Evolutionary conservation across 2,113 vertebrate genomes (phyloP).

Genomic region (Onychorhynchus coronatus): DNA sequence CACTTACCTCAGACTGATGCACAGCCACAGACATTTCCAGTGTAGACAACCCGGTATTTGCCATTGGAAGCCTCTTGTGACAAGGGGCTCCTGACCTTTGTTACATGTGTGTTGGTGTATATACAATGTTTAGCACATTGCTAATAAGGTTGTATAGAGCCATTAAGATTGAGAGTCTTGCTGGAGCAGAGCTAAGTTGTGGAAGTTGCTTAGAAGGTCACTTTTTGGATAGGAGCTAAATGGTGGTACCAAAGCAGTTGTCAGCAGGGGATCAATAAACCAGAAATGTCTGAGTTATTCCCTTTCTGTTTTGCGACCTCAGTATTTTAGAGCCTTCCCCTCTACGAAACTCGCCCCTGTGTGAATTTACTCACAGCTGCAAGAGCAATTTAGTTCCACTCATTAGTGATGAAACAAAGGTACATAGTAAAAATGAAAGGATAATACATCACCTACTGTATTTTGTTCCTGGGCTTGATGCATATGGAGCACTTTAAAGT

Average conservation of each 20-base stretch:
- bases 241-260: background rate
- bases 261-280: background rate
- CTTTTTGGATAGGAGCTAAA: background rate
- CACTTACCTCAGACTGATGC: background rate
- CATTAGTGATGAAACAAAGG: conserved; percentile 24
- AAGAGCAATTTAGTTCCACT: background rate
- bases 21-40: background rate
- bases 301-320: background rate
- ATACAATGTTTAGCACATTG: background rate
- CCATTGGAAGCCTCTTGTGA: background rate
- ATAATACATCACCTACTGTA: conserved; percentile 22
- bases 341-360: background rate
- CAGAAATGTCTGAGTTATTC: background rate
- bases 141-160: background rate
- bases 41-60: background rate
- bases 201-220: background rate
- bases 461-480: conserved; percentile 2
- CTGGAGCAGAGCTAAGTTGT: background rate
- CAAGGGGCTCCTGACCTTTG: background rate
- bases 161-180: background rate
- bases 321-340: background rate
- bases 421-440: conserved; percentile 14
- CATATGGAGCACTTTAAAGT: background rate
- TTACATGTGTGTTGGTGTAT: accelerated
- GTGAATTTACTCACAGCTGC: conserved; percentile 7